Base-by-base conservation (phyloP, 2,113 vertebrate genomes). In the Argyrosomus japonicus region DNA sequence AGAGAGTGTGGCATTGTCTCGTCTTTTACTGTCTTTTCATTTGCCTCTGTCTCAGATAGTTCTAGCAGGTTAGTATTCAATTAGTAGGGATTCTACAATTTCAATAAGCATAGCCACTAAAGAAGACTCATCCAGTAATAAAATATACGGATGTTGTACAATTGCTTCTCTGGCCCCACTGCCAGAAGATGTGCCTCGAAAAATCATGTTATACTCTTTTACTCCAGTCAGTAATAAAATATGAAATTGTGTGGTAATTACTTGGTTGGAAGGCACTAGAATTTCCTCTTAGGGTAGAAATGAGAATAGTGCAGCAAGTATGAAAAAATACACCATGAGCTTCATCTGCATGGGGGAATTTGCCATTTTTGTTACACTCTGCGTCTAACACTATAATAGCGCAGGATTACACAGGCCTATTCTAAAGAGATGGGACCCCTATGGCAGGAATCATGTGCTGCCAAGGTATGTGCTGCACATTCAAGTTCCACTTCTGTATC, bases 201-300 rank as follows among this genome's bases (percentile, higher is more conserved):
- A 79, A 72, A 43, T 45, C 11, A 32, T 54, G 58, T 78, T 74
- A 32, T 17, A 64, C 36, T 58, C 68, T 53, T 51, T 53, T 60
- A 51, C 61, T 76, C 54, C 63, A 70, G 62, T 40, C 71, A 21
- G 62, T 64, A 63, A 74, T 76, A 70, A 29, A 60, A 82, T 74
- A 64, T 56, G 58, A 73, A 79, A 76, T 70, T 43, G 32, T 68
- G 50, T 61, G 3, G 68, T 70, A 74, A 88, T 80, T 68, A 79
- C 62, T 72, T 78, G 62, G 57, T 81, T 81, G 60, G 56, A 73
- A 60, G 7, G 56, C n/a, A n/a, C 4, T n/a, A 15, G 15, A 62
- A 71, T 72, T 50, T 68, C 60, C 36, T 79, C 45, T 65, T 4
- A 19, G 51, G 25, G 62, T 63, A 57, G 57, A 68, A 74, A 70